Conservation (phyloP, 2,888 invertebrate species). For the Lucinisca nassula region DNA sequence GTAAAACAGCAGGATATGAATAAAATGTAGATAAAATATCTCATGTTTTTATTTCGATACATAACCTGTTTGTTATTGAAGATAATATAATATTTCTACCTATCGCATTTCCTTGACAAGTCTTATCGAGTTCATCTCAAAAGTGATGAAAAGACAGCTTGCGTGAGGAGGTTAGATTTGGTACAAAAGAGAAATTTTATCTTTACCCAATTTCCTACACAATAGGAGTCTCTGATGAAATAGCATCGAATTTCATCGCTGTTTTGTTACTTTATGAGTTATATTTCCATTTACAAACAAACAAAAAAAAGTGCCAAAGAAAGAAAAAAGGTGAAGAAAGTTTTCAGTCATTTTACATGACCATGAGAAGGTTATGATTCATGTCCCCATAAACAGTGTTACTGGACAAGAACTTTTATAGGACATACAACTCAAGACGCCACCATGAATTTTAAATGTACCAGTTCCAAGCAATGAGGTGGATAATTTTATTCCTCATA, state of each 20-base stretch:
- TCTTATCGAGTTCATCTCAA: slow-evolving; percentile 7
- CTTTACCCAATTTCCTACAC: neutral
- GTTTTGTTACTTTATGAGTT: neutral
- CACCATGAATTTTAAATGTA: too few relatives aligned
- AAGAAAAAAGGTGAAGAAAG: too few relatives aligned
- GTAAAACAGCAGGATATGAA: neutral
- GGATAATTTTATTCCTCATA: too few relatives aligned
- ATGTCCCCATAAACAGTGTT: too few relatives aligned
- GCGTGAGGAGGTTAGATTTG: neutral
- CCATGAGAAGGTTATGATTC: too few relatives aligned
- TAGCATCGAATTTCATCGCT: neutral
- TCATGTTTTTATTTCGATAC: neutral
- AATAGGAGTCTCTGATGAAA: neutral
- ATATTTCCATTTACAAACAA: neutral
- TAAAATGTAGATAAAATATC: neutral
- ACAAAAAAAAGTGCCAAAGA: too few relatives aligned
- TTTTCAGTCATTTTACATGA: too few relatives aligned
- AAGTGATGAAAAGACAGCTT: neutral
- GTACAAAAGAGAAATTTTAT: neutral
- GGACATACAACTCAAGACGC: too few relatives aligned
- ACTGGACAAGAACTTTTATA: too few relatives aligned
- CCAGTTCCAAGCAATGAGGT: too few relatives aligned
- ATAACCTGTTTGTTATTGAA: neutral
- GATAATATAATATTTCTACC: neutral
- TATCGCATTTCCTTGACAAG: neutral